These are phyloP conservation scores for Rousettus leschenaultii DNA, from an alignment of 2,113 vertebrate genomes.

Conservation along the genomic window DNA sequence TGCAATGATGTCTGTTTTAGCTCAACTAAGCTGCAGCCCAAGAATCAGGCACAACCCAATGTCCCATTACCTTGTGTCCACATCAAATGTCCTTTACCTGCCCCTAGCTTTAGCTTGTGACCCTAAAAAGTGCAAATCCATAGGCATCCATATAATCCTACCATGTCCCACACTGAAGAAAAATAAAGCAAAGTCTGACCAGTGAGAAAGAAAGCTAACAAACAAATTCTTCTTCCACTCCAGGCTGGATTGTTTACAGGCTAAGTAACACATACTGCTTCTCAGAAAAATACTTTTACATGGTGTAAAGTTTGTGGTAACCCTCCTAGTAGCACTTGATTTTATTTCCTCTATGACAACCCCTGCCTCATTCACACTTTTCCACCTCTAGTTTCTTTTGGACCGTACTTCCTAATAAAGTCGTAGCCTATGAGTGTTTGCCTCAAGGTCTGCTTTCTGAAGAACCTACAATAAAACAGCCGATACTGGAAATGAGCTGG, in stretches of 20 bases:
- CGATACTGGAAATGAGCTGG: background rate
- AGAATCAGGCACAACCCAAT: background rate
- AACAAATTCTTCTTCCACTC: background rate
- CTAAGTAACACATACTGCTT: background rate
- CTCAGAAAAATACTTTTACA: background rate
- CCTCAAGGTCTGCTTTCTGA: background rate
- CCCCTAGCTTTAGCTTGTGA: background rate
- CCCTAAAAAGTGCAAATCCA: background rate
- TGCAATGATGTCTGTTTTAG: background rate
- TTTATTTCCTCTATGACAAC: background rate
- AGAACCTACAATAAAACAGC: background rate
- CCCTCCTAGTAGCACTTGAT: background rate
- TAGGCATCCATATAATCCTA: accelerated
- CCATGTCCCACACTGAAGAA: background rate
- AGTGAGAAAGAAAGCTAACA: background rate
- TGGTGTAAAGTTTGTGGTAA: background rate
- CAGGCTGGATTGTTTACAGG: background rate
- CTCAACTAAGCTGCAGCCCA: background rate
- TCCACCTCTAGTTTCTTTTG: background rate
- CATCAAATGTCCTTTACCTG: accelerated
- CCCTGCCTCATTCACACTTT: background rate
- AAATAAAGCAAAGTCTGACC: background rate
- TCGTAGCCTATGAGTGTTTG: background rate
- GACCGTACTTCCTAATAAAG: background rate
- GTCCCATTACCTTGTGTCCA: background rate